Conservation (phyloP, 2,888 invertebrate genomes). For the Caenorhabditis doughertyi region DNA sequence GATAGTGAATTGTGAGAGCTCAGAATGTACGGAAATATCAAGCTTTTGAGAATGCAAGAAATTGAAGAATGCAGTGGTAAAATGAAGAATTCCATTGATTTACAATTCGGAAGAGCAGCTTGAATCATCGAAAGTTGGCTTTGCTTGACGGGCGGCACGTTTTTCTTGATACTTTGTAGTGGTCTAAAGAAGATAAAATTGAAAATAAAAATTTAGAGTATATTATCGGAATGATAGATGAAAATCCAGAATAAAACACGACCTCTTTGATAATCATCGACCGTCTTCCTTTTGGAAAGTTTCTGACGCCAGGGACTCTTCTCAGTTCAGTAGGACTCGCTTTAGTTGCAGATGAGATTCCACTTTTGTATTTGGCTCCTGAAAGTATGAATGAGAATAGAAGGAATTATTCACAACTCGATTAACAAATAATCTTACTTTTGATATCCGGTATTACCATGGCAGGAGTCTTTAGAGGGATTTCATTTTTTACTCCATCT, state of each 20-base stretch:
- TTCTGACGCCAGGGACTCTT: conserved; percentile 69
- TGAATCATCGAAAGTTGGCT: conserved; percentile 39
- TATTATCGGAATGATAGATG: background rate
- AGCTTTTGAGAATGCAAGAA: background rate
- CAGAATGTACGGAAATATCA: background rate
- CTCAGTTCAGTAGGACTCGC: conserved; percentile 57
- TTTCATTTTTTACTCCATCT: conserved; percentile 1
- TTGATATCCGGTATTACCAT: conserved; percentile 14
- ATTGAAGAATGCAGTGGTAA: background rate
- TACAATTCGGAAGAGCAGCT: conserved; percentile 41
- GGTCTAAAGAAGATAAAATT: conserved; percentile 23
- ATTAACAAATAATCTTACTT: conserved; percentile 12
- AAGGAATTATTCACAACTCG: background rate
- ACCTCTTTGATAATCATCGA: conserved; percentile 71
- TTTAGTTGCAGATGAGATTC: conserved; percentile 56
- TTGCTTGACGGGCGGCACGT: conserved; percentile 4
- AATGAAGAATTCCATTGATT: background rate
- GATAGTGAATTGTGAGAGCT: conserved; percentile 1
- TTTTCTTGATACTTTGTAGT: conserved; percentile 26
- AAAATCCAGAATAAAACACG: background rate
- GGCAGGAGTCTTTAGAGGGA: conserved; percentile 36
- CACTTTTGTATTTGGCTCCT: conserved; percentile 52
- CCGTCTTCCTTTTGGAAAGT: conserved; percentile 71
- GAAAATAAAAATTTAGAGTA: background rate
- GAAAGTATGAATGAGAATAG: background rate